Base-by-base conservation (phyloP, 2,888 invertebrate species). In the Allacma fusca region DNA sequence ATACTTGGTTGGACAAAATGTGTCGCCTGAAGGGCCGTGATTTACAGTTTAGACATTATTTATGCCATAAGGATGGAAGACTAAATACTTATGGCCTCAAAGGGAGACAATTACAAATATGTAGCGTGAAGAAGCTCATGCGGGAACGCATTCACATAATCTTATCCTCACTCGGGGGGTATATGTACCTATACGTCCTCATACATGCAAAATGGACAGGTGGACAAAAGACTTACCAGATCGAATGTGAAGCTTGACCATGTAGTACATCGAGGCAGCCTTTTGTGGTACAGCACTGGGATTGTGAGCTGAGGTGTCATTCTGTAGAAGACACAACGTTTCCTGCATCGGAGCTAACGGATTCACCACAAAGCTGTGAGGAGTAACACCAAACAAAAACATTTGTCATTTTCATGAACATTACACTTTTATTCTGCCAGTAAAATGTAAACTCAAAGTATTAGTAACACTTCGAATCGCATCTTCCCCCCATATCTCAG, bases 261-360 rank as follows among this genome's bases (percentile, higher is more conserved):
- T 95, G 89, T 96, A 96, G 88, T 96, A 96, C 89, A 95, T 94
- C 87, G 95, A 96, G 85, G 94, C 94, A 26, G 95, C 92, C 78
- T 93, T 89, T 87, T 91, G 90, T 0, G 96, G 93, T 74, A 91
- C 90, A 13, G 94, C 94, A 84, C 93, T 92, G 0, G 96, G 96
- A 87, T 96, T 95, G 86, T 93, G 93, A 72, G 96, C 95, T 83
- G 94, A 92, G 0, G 96, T 96, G 86, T 96, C 96, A 87, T 96
- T 96, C 87, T 96, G 96, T 84, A 96, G 89, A 86, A 95, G 91
- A 86, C 96, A 96, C 79, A 94, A 89, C 28, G 96, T 96, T 87
- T 96, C 95, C 88, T 96, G 96, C 77, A 94, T 92, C 0, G 96
- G 96, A 80, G 95, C 94, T 86, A 96, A 87, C 12, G 96, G 96